A percentile compares a stretch with the other conserved stretches of the same genome.
Evolutionary conservation across 2,797 vertebrate species (phyloP).

Genomic region (Meriones psammophilus): DNA sequence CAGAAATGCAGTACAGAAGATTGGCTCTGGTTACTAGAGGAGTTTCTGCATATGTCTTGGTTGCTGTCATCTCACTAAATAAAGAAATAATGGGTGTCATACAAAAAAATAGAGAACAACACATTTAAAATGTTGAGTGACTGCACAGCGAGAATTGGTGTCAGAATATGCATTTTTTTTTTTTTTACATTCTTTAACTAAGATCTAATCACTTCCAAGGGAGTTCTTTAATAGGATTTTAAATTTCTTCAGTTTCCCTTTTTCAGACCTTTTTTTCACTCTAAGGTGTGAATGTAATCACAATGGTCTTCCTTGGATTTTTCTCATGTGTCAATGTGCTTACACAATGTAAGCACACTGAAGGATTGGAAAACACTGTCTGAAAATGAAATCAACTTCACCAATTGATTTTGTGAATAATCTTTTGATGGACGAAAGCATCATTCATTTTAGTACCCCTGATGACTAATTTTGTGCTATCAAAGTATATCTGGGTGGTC

Average conservation of each 20-base stretch:
- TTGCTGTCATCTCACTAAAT: neutral
- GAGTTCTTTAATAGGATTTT: neutral
- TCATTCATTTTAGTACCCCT: neutral
- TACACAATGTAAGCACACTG: neutral
- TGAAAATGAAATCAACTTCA: neutral
- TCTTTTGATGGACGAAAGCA: neutral
- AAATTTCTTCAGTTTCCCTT: neutral
- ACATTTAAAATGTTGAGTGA: neutral
- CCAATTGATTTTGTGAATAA: neutral
- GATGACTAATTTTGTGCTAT: neutral
- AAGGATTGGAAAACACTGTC: accelerated
- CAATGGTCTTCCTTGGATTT: neutral
- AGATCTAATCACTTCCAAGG: neutral
- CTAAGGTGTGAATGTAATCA: neutral
- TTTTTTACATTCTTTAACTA: neutral
- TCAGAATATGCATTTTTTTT: neutral
- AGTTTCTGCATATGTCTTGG: neutral
- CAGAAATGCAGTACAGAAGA: neutral
- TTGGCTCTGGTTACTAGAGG: accelerated
- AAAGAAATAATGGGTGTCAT: neutral
- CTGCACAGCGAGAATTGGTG: neutral
- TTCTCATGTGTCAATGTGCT: neutral
- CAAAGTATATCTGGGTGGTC: neutral
- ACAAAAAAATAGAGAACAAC: neutral
- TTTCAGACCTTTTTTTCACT: neutral